Conservation (phyloP, 2,113 vertebrate species). For the Ramphastos sulfuratus region DNA sequence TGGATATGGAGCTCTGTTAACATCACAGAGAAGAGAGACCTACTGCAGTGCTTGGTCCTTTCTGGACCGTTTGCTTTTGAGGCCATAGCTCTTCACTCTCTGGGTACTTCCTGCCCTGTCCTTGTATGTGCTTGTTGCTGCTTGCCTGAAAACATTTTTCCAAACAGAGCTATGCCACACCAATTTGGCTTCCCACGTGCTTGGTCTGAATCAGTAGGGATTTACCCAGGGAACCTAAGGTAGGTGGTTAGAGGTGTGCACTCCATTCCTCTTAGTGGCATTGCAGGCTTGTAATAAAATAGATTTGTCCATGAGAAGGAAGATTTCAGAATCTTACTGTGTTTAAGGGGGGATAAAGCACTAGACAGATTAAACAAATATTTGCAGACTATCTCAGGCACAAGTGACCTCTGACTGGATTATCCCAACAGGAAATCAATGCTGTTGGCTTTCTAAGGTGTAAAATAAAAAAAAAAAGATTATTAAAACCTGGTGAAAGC, state of each 20-base stretch:
- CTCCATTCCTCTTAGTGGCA: background rate
- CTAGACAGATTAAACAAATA: background rate
- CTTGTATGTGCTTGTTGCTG: background rate
- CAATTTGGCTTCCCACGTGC: background rate
- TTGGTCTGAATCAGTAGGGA: background rate
- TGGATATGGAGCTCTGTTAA: background rate
- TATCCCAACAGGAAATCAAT: background rate
- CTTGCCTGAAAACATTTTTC: background rate
- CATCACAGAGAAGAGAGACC: background rate
- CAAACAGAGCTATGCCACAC: background rate
- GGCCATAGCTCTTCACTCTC: background rate
- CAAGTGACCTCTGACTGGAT: background rate
- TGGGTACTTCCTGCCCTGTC: background rate
- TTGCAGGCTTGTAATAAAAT: background rate
- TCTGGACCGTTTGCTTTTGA: background rate
- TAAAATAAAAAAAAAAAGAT: background rate
- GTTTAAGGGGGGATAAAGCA: background rate
- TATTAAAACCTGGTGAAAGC: accelerated
- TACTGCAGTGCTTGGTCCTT: background rate
- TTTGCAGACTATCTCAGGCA: background rate
- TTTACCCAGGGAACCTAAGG: background rate
- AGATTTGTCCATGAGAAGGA: background rate
- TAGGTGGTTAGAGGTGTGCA: background rate
- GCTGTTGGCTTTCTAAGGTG: background rate
- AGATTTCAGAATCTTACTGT: background rate